A percentile compares a stretch with the other conserved stretches of the same genome.
Evolutionary conservation across 2,113 vertebrate species (phyloP).

Genomic region (Synchiropus splendidus): DNA sequence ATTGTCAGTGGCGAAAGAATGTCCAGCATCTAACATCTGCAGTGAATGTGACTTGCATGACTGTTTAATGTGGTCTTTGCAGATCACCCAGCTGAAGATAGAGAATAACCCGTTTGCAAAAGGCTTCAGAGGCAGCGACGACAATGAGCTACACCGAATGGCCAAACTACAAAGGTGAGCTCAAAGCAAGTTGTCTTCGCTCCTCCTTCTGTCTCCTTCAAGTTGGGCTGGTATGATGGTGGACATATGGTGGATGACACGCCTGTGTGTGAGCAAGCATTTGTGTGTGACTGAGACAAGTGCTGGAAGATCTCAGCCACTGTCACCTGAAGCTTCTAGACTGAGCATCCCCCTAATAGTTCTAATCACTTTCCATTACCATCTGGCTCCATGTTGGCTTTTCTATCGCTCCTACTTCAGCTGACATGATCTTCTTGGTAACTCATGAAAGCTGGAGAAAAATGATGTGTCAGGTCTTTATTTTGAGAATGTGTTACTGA

Average conservation of each 20-base stretch:
- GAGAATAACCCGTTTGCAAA: constrained; percentile 96
- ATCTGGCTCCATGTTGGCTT: no score
- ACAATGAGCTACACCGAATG: constrained; percentile 88
- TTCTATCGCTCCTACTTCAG: no score
- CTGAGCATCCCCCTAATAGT: constrained; percentile 15
- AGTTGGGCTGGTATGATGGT: constrained; percentile 38
- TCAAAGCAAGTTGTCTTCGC: background rate
- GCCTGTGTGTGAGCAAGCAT: constrained; percentile 1
- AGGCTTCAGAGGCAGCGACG: constrained; percentile 88
- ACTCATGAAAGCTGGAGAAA: no score
- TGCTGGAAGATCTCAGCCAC: constrained; percentile 18
- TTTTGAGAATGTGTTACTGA: no score
- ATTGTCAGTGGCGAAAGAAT: constrained; percentile 43
- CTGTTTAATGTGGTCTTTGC: constrained; percentile 4
- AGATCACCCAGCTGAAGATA: constrained; percentile 91
- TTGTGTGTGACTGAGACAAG: constrained; percentile 13
- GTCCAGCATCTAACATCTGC: constrained; percentile 40
- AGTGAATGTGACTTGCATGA: background rate
- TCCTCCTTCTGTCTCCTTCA: constrained; percentile 1
- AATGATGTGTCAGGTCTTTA: no score
- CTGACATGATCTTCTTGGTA: no score
- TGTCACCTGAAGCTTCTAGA: constrained; percentile 37
- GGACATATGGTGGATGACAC: constrained; percentile 44
- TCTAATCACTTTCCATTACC: background rate
- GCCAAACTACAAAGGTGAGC: constrained; percentile 84